A percentile compares a stretch with the other conserved stretches of the same genome.
Conservation (phyloP, 2,113 vertebrate species). For the Xiphophorus hellerii region DNA sequence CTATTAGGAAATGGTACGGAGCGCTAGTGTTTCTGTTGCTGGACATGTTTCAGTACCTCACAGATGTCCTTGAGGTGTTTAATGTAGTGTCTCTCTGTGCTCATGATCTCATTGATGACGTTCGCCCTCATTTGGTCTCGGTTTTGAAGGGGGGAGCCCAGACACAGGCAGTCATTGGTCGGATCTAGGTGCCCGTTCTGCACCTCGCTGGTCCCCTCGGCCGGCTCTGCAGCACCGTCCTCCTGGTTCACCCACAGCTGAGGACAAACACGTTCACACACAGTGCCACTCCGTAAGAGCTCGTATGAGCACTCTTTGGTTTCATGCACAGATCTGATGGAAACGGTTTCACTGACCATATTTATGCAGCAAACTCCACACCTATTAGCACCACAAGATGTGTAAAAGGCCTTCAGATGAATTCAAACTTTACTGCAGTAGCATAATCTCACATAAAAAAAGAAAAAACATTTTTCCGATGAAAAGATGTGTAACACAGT, state of each 20-base stretch:
- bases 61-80: conserved; percentile 99
- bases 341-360: conserved; percentile 16
- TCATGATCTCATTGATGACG: conserved; percentile 99
- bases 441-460: neutral
- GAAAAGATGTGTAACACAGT: neutral
- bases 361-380: neutral
- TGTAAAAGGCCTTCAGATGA: neutral
- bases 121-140: conserved; percentile 99
- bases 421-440: neutral
- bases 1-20: neutral
- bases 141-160: conserved; percentile 94
- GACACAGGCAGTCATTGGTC: conserved; percentile 93
- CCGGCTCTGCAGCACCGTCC: conserved; percentile 86
- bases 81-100: conserved; percentile 98
- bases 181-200: conserved; percentile 97
- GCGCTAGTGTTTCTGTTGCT: conserved; percentile 8
- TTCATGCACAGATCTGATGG: neutral
- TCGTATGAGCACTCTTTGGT: conserved; percentile 7
- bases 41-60: conserved; percentile 82
- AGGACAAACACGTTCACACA: conserved; percentile 41
- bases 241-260: conserved; percentile 99
- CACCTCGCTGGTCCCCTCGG: conserved; percentile 92
- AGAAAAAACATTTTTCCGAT: too few species aligned
- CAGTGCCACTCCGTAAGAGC: conserved; percentile 34
- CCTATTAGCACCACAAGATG: neutral